A percentile compares a stretch with the other conserved stretches of the same genome.
phyloP scores from a whole-genome alignment of 2,888 invertebrate species.

The Fragum sueziense region DNA sequence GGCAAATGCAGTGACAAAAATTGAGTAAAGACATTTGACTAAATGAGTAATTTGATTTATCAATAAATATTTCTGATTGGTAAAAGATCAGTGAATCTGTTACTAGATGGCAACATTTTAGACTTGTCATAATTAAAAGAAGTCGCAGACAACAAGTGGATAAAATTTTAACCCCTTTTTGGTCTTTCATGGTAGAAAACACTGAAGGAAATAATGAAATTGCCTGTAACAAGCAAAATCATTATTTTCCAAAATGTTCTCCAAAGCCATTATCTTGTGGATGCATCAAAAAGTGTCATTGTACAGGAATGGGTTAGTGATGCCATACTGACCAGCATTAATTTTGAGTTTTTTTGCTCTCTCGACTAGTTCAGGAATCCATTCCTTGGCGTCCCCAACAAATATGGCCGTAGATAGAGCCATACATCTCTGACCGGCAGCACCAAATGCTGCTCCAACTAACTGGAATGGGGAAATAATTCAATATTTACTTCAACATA shows the following conservation, averaged over 20 bases:
- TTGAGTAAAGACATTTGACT: too few relatives aligned
- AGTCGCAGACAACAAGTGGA: too few relatives aligned
- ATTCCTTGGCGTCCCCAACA: constrained; percentile 94
- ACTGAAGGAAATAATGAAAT: not conserved
- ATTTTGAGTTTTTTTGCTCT: constrained; percentile 93
- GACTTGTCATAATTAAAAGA: too few relatives aligned
- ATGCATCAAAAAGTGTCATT: not conserved
- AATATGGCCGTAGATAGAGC: constrained; percentile 97
- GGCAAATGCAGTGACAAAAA: too few relatives aligned
- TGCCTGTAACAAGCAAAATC: not conserved
- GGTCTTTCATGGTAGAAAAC: not conserved
- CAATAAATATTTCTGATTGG: too few relatives aligned
- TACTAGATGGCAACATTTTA: too few relatives aligned
- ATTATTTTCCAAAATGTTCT: not conserved
- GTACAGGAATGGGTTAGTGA: too few relatives aligned
- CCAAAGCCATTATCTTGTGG: not conserved
- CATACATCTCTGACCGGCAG: constrained; percentile 99
- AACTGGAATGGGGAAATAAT: constrained; percentile 75
- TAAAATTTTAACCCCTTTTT: too few relatives aligned
- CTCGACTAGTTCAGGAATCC: constrained; percentile 96
- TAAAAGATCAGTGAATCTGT: too few relatives aligned
- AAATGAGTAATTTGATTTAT: too few relatives aligned
- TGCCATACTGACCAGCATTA: constrained; percentile 87
- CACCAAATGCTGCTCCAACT: constrained; percentile 97
- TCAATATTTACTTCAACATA: too few relatives aligned